These are phyloP conservation scores for Lagenorhynchus albirostris DNA, from an alignment of 2,113 vertebrate genomes.

Conservation along the genomic window DNA sequence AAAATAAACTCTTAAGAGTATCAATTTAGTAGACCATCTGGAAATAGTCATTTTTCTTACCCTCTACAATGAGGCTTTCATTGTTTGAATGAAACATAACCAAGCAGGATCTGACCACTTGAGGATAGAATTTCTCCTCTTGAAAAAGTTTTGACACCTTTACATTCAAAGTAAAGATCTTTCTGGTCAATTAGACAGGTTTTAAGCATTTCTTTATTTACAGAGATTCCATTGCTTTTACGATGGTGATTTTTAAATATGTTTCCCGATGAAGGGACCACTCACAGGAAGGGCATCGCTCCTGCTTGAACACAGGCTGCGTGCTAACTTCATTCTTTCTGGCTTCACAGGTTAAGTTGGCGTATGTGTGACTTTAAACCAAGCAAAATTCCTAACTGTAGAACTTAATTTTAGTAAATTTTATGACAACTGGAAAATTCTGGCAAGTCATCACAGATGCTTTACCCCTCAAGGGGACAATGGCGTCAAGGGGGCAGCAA, in stretches of 20 bases:
- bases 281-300: background rate
- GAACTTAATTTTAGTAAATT: background rate
- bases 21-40: background rate
- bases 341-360: background rate
- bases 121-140: slow-evolving; percentile 5
- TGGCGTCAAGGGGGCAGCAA: background rate
- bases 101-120: background rate
- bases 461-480: background rate
- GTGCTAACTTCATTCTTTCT: background rate
- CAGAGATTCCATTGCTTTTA: background rate
- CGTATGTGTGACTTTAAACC: background rate
- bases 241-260: background rate
- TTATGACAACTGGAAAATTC: background rate
- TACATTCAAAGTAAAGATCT: slow-evolving; percentile 2
- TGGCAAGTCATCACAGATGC: background rate
- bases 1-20: slow-evolving; percentile 15
- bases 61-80: background rate
- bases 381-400: background rate
- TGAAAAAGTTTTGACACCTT: slow-evolving; percentile 3
- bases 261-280: background rate
- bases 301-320: background rate
- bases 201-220: slow-evolving; percentile 29
- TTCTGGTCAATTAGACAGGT: background rate
- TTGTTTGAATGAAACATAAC: slow-evolving; percentile 20
- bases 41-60: background rate